phyloP scores from a whole-genome alignment of 2,797 vertebrate species.

The Centroberyx gerrardi region DNA sequence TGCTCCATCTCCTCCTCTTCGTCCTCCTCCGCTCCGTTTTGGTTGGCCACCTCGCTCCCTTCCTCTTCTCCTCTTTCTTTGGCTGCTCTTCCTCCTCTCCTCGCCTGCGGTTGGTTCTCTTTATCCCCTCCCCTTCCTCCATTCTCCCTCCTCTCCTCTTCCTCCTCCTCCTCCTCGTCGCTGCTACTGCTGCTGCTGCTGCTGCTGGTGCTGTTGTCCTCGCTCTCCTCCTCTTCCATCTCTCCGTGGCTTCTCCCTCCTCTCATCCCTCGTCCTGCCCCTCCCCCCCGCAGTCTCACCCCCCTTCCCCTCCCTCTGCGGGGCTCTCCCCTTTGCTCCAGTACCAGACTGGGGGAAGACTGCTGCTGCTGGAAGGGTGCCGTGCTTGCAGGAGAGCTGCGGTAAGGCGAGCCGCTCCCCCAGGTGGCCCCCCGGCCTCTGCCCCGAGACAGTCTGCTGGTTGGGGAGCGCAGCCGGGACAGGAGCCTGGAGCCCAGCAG shows the following conservation, averaged over 20 bases:
- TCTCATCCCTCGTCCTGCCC: conserved; percentile 72
- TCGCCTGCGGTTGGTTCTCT: conserved; percentile 81
- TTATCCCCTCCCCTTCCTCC: conserved; percentile 73
- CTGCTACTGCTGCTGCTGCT: conserved; percentile 61
- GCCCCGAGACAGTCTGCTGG: conserved; percentile 75
- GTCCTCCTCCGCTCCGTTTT: conserved; percentile 69
- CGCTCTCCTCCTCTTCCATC: conserved; percentile 72
- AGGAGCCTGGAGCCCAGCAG: conserved; percentile 76
- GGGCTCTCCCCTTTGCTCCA: conserved; percentile 65
- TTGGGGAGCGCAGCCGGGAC: conserved; percentile 75
- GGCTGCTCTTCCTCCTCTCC: conserved; percentile 61
- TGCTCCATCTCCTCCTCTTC: conserved; percentile 87
- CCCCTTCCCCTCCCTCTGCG: conserved; percentile 78
- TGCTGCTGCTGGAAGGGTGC: conserved; percentile 55
- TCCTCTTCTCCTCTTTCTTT: conserved; percentile 77
- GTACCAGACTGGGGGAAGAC: conserved; percentile 48
- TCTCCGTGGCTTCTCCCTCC: conserved; percentile 56
- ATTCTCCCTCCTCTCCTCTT: conserved; percentile 60
- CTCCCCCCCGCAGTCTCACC: conserved; percentile 81
- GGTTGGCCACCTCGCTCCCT: conserved; percentile 67
- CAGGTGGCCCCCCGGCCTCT: conserved; percentile 70
- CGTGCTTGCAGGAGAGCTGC: conserved; percentile 21
- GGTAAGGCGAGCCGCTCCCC: conserved; percentile 55
- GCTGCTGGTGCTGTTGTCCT: conserved; percentile 74
- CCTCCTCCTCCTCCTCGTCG: conserved; percentile 54